Evolutionary conservation across 2,797 vertebrate genomes (phyloP).

Genomic region (Poeciliopsis gracilis): DNA sequence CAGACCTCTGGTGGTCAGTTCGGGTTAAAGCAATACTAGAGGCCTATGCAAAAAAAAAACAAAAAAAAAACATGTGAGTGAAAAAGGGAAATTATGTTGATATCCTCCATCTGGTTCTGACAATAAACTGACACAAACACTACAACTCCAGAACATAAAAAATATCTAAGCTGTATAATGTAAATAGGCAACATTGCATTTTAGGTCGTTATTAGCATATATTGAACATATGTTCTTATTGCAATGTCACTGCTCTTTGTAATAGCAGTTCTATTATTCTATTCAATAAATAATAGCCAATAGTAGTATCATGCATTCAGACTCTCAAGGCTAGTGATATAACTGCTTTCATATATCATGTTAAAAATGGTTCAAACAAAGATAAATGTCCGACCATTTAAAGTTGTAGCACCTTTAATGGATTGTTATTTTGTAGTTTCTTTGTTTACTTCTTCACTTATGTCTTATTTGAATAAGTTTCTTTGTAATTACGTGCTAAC

Average conservation of each 20-base stretch:
- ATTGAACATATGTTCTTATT: background rate
- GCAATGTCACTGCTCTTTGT: background rate
- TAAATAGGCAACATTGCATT: background rate
- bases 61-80: background rate
- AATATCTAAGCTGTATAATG: background rate
- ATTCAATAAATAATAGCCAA: background rate
- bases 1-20: constrained; percentile 11
- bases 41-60: background rate
- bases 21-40: constrained; percentile 1
- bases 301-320: background rate
- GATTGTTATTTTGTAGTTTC: background rate
- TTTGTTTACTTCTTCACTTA: background rate
- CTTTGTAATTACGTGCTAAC: background rate
- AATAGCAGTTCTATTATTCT: background rate
- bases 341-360: background rate
- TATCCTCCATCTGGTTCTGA: background rate
- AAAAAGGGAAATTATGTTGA: background rate
- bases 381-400: background rate
- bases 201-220: background rate
- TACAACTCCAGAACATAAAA: background rate
- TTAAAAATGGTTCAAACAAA: background rate
- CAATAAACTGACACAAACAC: background rate
- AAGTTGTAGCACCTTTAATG: background rate
- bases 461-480: background rate
- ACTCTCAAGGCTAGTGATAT: background rate